These are phyloP conservation scores for Muraenolepis orangiensis DNA, from an alignment of 2,797 vertebrate species.

Conservation along the genomic window DNA sequence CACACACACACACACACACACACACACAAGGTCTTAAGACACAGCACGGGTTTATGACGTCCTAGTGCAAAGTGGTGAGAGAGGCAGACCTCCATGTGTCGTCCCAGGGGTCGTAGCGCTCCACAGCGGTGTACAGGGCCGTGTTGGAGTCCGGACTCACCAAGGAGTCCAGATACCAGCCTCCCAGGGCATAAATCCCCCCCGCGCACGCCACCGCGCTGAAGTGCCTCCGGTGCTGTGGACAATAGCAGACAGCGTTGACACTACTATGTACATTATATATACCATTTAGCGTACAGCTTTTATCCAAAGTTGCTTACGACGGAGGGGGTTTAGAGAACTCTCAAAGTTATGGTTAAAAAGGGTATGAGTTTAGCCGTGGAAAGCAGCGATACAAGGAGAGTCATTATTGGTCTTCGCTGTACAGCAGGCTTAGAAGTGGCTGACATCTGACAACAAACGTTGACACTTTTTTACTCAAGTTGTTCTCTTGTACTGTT, in stretches of 20 bases:
- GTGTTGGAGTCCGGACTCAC: slow-evolving; percentile 75
- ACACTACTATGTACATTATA: not conserved
- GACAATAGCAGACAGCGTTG: slow-evolving; percentile 22
- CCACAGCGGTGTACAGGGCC: slow-evolving; percentile 74
- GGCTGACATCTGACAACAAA: too few relatives aligned
- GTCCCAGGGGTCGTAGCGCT: slow-evolving; percentile 76
- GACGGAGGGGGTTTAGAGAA: not conserved
- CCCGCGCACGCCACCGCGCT: slow-evolving; percentile 73
- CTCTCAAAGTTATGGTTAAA: not conserved
- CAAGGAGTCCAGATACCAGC: slow-evolving; percentile 79
- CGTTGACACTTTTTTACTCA: too few relatives aligned
- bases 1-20: not conserved
- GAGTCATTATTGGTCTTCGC: too few relatives aligned
- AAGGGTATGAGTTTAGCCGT: not conserved
- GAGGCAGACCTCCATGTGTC: slow-evolving; percentile 70
- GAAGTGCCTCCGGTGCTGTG: slow-evolving; percentile 77
- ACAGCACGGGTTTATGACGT: not conserved
- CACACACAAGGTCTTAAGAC: too few relatives aligned
- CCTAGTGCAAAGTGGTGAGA: not conserved
- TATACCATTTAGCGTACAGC: not conserved
- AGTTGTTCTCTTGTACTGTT: not conserved
- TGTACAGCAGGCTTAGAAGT: too few relatives aligned
- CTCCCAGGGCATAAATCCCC: slow-evolving; percentile 75
- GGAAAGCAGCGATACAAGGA: too few relatives aligned
- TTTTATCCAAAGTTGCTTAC: not conserved